Evolutionary conservation across 2,888 invertebrate species (phyloP), one percentile per base, ranked within the genome.

Genomic region (Stomorhina lunata): DNA sequence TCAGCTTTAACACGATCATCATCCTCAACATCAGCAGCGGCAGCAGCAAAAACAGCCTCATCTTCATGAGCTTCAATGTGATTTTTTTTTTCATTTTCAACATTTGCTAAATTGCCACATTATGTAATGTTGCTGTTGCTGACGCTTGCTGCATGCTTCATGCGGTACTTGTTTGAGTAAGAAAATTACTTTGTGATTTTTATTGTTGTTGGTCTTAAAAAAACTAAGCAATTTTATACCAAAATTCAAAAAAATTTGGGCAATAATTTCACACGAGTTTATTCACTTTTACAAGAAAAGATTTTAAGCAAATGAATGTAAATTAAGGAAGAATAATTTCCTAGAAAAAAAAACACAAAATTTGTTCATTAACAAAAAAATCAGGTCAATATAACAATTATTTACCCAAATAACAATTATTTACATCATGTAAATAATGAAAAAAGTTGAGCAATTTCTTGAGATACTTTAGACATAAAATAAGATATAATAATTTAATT

Each of bases 181-280:
- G 55, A 68, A 76, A 76, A 76, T 68, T 76, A 68, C 66, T 37
- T 32, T n/a, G 29, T 77, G 32, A 55, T 75, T 75, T 37, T 2
- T 40, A 37, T 75, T 32, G 20, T 59, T 59, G 22, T 22, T 68
- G 68, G 17, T 61, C 43, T 43, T n/a, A n/a, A n/a, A n/a, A n/a
- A 43, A 40, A 61, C 29, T 48, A 27, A 20, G 40, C 50, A 50
- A 40, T 37, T 68, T 77, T n/a, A 37, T 12, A 40, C 50, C 61
- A 29, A 40, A 53, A 27, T 2, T 37, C 2, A 9, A 22, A 45
- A 15, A 53, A 50, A 48, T 57, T 57, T 4, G 10, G 15, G 17
- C 2, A 20, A 77, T 61, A 69, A 34, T 37, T 77, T 77, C 77
- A 77, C 77, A 77, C 69, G 77, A 77, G 77, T 69, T 69, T 69